Evolutionary conservation across 2,113 vertebrate genomes (phyloP).

Genomic region (Ceyx cyanopectus): DNA sequence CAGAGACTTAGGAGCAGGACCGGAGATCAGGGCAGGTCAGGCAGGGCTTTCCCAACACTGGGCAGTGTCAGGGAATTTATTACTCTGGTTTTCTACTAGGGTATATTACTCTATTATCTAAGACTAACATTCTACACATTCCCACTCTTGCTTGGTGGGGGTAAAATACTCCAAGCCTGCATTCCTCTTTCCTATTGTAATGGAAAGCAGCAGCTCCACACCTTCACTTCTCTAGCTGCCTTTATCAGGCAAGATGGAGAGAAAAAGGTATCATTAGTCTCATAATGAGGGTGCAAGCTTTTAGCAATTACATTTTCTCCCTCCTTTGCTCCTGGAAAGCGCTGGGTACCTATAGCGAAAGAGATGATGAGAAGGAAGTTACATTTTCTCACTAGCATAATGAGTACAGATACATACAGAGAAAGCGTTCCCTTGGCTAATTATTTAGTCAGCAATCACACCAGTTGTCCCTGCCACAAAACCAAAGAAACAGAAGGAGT

Average conservation of each 20-base stretch:
- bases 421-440: constrained; percentile 26
- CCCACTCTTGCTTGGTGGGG: not conserved
- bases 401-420: constrained; percentile 8
- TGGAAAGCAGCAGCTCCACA: constrained; percentile 13
- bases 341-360: constrained; percentile 23
- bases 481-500: constrained; percentile 30
- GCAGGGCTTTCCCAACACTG: fast-evolving
- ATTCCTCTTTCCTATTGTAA: not conserved
- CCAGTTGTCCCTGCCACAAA: constrained; percentile 16
- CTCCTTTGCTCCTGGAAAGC: constrained; percentile 11
- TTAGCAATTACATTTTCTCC: constrained; percentile 49
- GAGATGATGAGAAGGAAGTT: constrained; percentile 31
- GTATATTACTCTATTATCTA: not conserved
- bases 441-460: constrained; percentile 55
- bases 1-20: not conserved
- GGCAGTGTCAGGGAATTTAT: not conserved
- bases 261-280: constrained; percentile 36
- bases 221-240: not conserved
- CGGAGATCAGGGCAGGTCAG: not conserved
- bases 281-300: constrained; percentile 13
- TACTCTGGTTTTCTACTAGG: no score
- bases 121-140: not conserved
- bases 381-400: constrained; percentile 25
- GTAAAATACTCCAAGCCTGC: not conserved
- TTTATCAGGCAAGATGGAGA: constrained; percentile 33